Percentiles rank a stretch among this genome's conserved stretches.
Evolutionary conservation across 2,797 vertebrate species (phyloP).

Genomic region (Caiman crocodilus): DNA sequence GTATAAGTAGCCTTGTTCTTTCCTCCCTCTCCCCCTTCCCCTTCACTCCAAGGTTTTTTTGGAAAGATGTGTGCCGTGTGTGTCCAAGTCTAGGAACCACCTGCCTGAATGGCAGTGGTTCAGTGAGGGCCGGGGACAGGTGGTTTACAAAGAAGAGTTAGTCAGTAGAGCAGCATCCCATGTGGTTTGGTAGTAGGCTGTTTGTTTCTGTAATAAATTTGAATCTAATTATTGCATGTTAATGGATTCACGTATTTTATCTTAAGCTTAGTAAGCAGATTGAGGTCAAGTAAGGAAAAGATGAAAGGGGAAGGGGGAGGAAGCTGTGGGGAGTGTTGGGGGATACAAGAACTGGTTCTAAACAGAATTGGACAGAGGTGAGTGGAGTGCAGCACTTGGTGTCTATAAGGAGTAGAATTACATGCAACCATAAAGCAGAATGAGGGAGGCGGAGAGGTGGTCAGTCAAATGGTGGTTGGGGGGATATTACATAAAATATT

Average conservation of each 20-base stretch:
- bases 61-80: not conserved
- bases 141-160: not conserved
- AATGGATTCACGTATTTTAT: conserved; percentile 22
- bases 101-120: conserved; percentile 8
- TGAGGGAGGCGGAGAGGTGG: not conserved
- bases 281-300: conserved; percentile 59
- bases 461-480: not conserved
- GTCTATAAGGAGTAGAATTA: not conserved
- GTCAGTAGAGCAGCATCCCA: not conserved
- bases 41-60: not conserved
- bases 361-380: not conserved
- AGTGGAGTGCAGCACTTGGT: accelerated
- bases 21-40: not conserved
- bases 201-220: conserved; percentile 11
- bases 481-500: too few relatives aligned
- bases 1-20: not conserved
- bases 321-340: conserved; percentile 5
- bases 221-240: conserved; percentile 45
- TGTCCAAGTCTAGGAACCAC: conserved; percentile 2
- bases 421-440: not conserved
- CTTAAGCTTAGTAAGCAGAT: conserved; percentile 50
- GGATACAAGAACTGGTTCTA: not conserved
- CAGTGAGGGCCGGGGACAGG: not conserved
- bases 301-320: conserved; percentile 55
- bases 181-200: not conserved